Conservation (phyloP, 2,113 vertebrate species). For the Thamnophis sirtalis region DNA sequence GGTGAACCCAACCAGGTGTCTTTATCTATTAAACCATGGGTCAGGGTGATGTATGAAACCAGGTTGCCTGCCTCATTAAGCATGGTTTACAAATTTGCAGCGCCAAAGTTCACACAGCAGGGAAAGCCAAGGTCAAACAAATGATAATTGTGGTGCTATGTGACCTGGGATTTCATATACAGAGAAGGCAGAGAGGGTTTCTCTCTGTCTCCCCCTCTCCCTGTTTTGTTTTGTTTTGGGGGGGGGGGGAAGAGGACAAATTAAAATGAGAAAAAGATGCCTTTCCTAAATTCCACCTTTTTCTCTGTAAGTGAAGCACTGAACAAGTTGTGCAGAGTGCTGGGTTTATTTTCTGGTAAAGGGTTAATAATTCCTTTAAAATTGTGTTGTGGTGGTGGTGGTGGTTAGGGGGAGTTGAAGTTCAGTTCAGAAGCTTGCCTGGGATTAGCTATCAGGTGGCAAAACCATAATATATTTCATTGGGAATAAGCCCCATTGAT, state of each 20-base stretch:
- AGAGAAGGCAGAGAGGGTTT: neutral
- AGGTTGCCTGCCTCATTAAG: neutral
- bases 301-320: neutral
- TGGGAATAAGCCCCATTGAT: neutral
- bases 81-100: neutral
- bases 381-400: neutral
- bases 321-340: neutral
- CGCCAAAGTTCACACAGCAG: neutral
- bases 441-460: neutral
- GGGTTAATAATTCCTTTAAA: neutral
- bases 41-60: neutral
- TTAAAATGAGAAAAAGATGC: neutral
- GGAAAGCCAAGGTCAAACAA: neutral
- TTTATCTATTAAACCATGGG: neutral
- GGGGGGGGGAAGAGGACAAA: too few relatives aligned
- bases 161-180: neutral
- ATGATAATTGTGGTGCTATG: neutral
- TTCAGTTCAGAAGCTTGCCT: neutral
- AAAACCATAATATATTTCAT: neutral
- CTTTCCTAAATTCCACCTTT: neutral
- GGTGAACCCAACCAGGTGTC: neutral
- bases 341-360: neutral
- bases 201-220: neutral
- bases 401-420: neutral
- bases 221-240: neutral